These are phyloP conservation scores for Ornithoptera priamus DNA, from an alignment of 2,888 invertebrate species.

Conservation along the genomic window DNA sequence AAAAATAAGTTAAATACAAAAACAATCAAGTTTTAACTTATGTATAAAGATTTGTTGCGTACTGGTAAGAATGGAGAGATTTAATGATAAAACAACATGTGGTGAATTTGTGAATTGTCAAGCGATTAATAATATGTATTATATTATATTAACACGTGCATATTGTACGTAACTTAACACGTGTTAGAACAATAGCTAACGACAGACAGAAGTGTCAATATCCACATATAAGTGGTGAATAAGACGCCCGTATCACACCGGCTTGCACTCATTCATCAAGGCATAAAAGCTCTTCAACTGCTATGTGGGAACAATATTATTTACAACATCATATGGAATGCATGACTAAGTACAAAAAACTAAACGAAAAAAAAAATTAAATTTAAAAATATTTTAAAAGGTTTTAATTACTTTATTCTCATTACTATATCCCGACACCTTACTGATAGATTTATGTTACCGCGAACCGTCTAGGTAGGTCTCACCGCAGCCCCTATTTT, in stretches of 20 bases:
- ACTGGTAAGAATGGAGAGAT: neutral
- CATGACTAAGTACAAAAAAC: conserved; percentile 7
- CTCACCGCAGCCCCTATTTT: too few species aligned
- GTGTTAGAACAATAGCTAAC: conserved; percentile 66
- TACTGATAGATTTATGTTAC: too few species aligned
- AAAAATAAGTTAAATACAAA: too few species aligned
- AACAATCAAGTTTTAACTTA: neutral
- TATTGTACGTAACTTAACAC: conserved; percentile 64
- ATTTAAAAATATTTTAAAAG: neutral
- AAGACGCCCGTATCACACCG: conserved; percentile 73
- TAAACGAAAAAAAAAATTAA: neutral
- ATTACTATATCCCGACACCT: too few species aligned
- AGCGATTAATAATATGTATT: conserved; percentile 1
- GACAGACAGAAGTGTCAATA: conserved; percentile 74
- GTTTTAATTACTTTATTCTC: neutral
- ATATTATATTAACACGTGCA: conserved; percentile 55
- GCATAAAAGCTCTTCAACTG: conserved; percentile 61
- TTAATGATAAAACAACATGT: neutral
- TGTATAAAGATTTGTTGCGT: neutral
- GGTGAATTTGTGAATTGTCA: neutral
- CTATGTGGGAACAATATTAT: conserved; percentile 53
- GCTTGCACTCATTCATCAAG: conserved; percentile 61
- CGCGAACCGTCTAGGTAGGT: too few species aligned
- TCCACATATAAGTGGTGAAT: conserved; percentile 62
- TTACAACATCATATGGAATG: conserved; percentile 24